These are phyloP conservation scores for Spisula solida DNA, from an alignment of 2,888 invertebrate species.

Conservation along the genomic window DNA sequence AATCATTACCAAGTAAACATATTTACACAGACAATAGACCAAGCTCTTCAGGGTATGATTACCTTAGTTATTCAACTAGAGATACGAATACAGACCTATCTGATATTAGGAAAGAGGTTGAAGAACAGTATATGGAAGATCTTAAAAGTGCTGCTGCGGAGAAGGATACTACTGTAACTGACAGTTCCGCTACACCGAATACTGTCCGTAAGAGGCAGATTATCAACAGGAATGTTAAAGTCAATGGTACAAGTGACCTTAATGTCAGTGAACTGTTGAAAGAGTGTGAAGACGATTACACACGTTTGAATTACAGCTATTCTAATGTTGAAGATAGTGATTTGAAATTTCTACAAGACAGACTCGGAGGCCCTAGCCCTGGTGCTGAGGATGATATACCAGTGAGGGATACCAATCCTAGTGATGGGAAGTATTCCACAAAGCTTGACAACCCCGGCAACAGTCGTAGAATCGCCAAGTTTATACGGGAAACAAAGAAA, in stretches of 20 bases:
- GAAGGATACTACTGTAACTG: slow-evolving; percentile 23
- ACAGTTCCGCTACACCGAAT: slow-evolving; percentile 69
- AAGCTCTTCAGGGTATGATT: neutral
- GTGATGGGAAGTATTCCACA: slow-evolving; percentile 61
- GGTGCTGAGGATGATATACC: slow-evolving; percentile 42
- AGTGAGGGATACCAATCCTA: slow-evolving; percentile 38
- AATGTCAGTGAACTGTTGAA: slow-evolving; percentile 70
- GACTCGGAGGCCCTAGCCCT: slow-evolving; percentile 52
- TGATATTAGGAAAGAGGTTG: slow-evolving; percentile 42
- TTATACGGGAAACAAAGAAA: slow-evolving; percentile 78
- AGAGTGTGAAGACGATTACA: slow-evolving; percentile 63
- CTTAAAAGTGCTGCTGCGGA: slow-evolving; percentile 13
- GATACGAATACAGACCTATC: slow-evolving; percentile 46
- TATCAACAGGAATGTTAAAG: slow-evolving; percentile 78
- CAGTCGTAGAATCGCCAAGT: slow-evolving; percentile 77
- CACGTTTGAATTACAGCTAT: slow-evolving; percentile 77
- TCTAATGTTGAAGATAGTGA: slow-evolving; percentile 76
- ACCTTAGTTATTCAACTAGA: slow-evolving; percentile 34
- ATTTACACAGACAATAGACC: slow-evolving; percentile 28
- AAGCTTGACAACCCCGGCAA: slow-evolving; percentile 80
- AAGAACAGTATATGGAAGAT: slow-evolving; percentile 37
- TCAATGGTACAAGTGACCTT: slow-evolving; percentile 58
- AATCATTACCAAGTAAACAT: slow-evolving; percentile 53
- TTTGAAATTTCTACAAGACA: slow-evolving; percentile 69
- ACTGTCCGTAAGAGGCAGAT: slow-evolving; percentile 71